phyloP scores from a whole-genome alignment of 2,113 vertebrate genomes.

The Lagopus muta region DNA sequence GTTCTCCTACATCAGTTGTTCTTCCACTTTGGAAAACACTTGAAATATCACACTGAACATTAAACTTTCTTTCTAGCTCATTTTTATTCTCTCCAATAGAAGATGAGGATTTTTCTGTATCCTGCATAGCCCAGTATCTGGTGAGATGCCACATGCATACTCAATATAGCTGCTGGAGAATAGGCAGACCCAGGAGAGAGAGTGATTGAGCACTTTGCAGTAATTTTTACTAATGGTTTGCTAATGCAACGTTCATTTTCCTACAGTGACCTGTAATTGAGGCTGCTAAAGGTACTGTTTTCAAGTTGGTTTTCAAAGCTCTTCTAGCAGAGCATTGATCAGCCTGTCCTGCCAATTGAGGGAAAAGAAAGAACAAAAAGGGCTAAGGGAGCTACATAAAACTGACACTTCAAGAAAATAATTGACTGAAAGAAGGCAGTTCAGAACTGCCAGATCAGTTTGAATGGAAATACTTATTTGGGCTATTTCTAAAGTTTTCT shows the following conservation, averaged over 20 bases:
- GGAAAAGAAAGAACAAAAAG: neutral
- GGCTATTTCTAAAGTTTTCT: neutral
- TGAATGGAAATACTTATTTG: neutral
- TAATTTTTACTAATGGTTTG: neutral
- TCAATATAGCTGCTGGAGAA: neutral
- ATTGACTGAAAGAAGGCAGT: neutral
- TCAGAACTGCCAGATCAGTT: neutral
- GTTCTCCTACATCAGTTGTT: neutral
- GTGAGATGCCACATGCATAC: neutral
- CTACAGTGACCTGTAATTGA: neutral
- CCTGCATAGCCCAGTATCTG: neutral
- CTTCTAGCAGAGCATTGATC: neutral
- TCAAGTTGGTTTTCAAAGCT: slow-evolving; percentile 20
- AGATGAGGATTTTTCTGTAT: neutral
- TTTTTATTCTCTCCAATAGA: neutral
- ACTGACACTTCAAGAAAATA: neutral
- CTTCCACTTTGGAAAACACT: neutral
- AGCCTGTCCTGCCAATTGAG: neutral
- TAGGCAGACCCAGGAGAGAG: neutral
- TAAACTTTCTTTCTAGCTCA: neutral
- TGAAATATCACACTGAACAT: neutral
- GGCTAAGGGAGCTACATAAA: neutral
- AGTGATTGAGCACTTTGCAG: neutral
- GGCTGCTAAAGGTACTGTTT: slow-evolving; percentile 20
- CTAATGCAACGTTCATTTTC: neutral